These are phyloP conservation scores for Spongilla lacustris DNA, from an alignment of 37 sponge, comb jelly and placozoan species.

Conservation along the genomic window DNA sequence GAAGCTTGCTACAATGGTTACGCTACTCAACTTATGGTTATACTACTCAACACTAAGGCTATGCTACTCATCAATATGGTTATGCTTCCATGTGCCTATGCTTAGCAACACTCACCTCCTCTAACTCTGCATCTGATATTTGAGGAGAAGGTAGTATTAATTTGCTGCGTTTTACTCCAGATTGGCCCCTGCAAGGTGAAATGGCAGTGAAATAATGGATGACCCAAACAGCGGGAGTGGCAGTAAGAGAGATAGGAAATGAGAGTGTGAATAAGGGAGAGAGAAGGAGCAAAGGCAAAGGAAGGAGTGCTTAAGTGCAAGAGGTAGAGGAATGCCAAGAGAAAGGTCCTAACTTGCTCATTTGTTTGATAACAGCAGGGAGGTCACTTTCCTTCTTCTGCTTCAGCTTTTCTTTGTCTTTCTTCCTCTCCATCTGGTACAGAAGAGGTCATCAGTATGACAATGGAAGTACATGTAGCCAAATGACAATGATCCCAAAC, in stretches of 20 bases:
- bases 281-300: background rate
- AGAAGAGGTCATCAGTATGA: conserved; percentile 4
- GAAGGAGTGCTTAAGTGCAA: background rate
- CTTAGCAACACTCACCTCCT: conserved; percentile 84
- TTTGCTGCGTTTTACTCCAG: conserved; percentile 86
- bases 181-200: conserved; percentile 15
- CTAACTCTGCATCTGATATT: conserved; percentile 91
- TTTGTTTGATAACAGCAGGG: conserved; percentile 79
- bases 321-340: too few species aligned
- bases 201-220: too few species aligned
- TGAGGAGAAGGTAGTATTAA: conserved; percentile 97
- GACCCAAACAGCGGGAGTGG: too few species aligned
- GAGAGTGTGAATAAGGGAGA: background rate
- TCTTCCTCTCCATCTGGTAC: conserved; percentile 82
- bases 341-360: conserved; percentile 68
- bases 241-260: background rate
- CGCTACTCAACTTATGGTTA: too few species aligned
- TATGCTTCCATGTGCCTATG: too few species aligned
- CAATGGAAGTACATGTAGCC: too few species aligned
- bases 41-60: too few species aligned
- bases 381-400: conserved; percentile 87
- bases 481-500: too few species aligned
- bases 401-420: conserved; percentile 87
- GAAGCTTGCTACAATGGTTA: too few species aligned
- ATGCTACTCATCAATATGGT: too few species aligned